These are phyloP conservation scores for Columbina picui DNA, from an alignment of 2,113 vertebrate species.

Conservation along the genomic window DNA sequence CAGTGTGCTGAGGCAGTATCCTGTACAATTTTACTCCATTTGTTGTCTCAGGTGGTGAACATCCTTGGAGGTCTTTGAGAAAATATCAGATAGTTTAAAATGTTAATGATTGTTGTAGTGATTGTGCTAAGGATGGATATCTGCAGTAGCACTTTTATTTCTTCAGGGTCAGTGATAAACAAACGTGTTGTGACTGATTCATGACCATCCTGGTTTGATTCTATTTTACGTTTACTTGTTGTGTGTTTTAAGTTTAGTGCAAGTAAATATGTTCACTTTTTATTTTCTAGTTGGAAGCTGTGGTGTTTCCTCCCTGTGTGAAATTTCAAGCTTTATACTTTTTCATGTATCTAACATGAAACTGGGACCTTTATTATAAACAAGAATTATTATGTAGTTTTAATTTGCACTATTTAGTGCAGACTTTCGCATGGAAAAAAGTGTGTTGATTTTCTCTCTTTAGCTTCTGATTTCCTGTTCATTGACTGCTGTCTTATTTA, in stretches of 20 bases:
- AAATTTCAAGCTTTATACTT: not conserved
- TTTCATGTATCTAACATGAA: not conserved
- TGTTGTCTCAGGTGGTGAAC: conserved; percentile 10
- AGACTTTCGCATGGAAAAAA: not conserved
- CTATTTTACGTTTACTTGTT: not conserved
- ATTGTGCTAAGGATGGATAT: not conserved
- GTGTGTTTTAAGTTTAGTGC: not conserved
- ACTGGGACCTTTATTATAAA: too few relatives aligned
- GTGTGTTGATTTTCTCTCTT: not conserved
- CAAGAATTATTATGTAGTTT: not conserved
- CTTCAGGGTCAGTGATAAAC: not conserved
- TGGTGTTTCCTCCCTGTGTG: not conserved
- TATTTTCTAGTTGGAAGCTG: not conserved
- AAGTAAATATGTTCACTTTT: not conserved
- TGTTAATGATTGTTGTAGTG: not conserved
- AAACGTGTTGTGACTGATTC: not conserved
- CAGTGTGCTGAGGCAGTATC: not conserved
- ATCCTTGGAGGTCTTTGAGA: not conserved
- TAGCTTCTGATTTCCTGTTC: not conserved
- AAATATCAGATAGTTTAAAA: not conserved
- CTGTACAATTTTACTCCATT: not conserved
- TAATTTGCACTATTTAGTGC: not conserved
- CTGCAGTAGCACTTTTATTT: not conserved
- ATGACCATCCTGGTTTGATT: not conserved
- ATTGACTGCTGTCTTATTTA: not conserved